These are phyloP conservation scores for Lipophrys pholis DNA, from an alignment of 2,113 vertebrate genomes.

Conservation along the genomic window DNA sequence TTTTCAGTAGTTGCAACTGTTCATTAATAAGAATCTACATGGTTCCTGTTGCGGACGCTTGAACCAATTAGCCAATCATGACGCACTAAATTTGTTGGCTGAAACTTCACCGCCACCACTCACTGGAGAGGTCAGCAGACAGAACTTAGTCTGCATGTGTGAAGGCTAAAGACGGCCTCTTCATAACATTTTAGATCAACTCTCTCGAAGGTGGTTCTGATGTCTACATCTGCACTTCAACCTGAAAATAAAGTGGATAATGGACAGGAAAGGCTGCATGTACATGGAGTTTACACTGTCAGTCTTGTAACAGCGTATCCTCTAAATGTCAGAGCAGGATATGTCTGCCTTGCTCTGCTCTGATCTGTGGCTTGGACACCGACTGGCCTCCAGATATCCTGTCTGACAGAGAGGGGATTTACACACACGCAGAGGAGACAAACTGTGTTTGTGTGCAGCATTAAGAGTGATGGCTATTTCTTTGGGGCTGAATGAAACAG, in stretches of 20 bases:
- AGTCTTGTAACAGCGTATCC: constrained; percentile 19
- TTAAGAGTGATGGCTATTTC: constrained; percentile 39
- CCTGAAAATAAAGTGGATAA: constrained; percentile 18
- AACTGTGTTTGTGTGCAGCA: constrained; percentile 39
- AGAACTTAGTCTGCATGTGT: constrained; percentile 9
- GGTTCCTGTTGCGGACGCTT: constrained; percentile 17
- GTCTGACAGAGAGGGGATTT: constrained; percentile 50
- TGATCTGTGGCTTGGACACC: constrained; percentile 45
- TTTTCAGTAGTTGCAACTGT: too few relatives aligned
- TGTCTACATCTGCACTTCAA: constrained; percentile 11
- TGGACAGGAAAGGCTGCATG: constrained; percentile 9
- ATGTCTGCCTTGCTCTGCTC: constrained; percentile 33
- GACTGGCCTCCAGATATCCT: constrained; percentile 37
- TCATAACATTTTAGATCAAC: not conserved
- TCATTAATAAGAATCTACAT: constrained; percentile 15
- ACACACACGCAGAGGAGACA: constrained; percentile 49
- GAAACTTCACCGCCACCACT: constrained; percentile 2
- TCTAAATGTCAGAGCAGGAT: constrained; percentile 40
- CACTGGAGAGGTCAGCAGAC: constrained; percentile 1
- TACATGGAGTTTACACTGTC: constrained; percentile 18
- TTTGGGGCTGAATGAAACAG: constrained; percentile 40
- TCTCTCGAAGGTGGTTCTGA: not conserved
- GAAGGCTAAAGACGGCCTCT: constrained; percentile 16
- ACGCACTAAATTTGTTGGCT: constrained; percentile 19
- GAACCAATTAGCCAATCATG: constrained; percentile 43